These are phyloP conservation scores for Tanytarsus gracilentus DNA, from an alignment of 2,888 invertebrate genomes.

Conservation along the genomic window DNA sequence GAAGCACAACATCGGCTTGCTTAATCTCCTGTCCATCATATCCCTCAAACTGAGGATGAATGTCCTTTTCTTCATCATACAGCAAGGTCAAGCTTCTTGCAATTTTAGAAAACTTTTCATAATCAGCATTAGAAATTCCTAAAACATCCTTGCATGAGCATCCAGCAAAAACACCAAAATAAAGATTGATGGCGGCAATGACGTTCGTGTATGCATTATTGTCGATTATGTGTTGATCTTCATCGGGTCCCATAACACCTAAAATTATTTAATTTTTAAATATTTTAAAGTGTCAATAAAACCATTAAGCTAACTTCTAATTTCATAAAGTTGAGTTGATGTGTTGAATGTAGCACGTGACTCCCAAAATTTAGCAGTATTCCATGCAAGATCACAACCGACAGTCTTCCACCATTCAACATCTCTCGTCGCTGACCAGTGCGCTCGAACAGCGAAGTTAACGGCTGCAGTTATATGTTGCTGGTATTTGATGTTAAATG, in stretches of 20 bases:
- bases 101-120: constrained; percentile 45
- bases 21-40: constrained; percentile 47
- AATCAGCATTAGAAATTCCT: constrained; percentile 37
- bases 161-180: constrained; percentile 30
- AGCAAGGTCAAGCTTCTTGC: constrained; percentile 48
- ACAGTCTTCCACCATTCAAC: constrained; percentile 42
- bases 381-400: constrained; percentile 49
- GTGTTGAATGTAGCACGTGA: constrained; percentile 48
- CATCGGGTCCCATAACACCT: constrained; percentile 57
- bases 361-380: constrained; percentile 52
- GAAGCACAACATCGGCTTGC: constrained; percentile 51
- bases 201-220: constrained; percentile 49
- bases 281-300: neutral
- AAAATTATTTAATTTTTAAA: constrained; percentile 31
- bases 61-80: constrained; percentile 45
- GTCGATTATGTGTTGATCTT: constrained; percentile 50
- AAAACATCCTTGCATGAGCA: constrained; percentile 26
- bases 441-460: constrained; percentile 44
- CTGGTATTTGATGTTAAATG: constrained; percentile 47
- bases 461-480: constrained; percentile 53
- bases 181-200: constrained; percentile 15
- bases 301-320: constrained; percentile 41
- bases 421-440: constrained; percentile 36
- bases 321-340: constrained; percentile 45
- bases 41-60: constrained; percentile 50